Conservation (phyloP, 2,113 vertebrate species). For the Rutilus rutilus region DNA sequence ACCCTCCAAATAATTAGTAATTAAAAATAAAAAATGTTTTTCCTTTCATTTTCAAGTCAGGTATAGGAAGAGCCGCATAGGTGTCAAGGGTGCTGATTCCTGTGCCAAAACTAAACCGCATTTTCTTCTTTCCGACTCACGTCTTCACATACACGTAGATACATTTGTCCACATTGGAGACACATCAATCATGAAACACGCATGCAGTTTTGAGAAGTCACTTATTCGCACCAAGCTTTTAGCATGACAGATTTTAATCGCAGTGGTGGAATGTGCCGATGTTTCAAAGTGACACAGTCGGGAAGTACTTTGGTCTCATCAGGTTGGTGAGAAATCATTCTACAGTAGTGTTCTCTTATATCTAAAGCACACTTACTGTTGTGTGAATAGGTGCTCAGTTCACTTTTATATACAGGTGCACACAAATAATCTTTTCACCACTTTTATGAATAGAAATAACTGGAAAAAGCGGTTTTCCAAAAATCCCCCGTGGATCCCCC, state of each 20-base stretch:
- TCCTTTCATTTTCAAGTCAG: slow-evolving; percentile 50
- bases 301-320: slow-evolving; percentile 52
- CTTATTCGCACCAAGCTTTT: slow-evolving; percentile 27
- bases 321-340: slow-evolving; percentile 65
- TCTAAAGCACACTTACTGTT: slow-evolving; percentile 1
- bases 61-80: slow-evolving; percentile 54
- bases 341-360: slow-evolving; percentile 52
- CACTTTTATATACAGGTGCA: neutral
- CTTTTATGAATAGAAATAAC: neutral
- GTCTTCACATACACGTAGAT: slow-evolving; percentile 54
- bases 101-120: slow-evolving; percentile 41
- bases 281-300: slow-evolving; percentile 48
- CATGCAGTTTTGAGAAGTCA: slow-evolving; percentile 30
- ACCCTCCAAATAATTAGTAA: slow-evolving; percentile 81
- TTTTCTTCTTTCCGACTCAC: slow-evolving; percentile 44
- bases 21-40: slow-evolving; percentile 75
- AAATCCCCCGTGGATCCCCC: neutral
- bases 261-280: slow-evolving; percentile 10
- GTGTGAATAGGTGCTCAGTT: neutral
- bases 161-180: slow-evolving; percentile 55
- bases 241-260: neutral
- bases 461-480: neutral
- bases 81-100: slow-evolving; percentile 61
- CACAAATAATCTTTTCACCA: neutral
- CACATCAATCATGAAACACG: slow-evolving; percentile 58